Conservation (phyloP, 2,113 vertebrate species). For the Gasterosteus nipponicus region DNA sequence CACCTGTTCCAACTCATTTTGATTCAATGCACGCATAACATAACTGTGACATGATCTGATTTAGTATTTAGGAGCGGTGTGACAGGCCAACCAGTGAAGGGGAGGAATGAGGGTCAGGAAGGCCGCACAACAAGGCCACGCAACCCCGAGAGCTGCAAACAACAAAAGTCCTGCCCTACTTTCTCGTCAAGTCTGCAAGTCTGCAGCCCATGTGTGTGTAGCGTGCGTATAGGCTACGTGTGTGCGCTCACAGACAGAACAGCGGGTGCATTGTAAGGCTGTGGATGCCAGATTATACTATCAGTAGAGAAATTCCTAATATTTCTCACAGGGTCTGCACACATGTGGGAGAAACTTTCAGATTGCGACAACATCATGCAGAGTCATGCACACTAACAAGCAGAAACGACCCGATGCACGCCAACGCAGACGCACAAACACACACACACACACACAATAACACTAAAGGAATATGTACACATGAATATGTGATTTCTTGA, state of each 20-base stretch:
- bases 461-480: neutral
- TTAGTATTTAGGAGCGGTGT: conserved; percentile 12
- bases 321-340: conserved; percentile 58
- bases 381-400: neutral
- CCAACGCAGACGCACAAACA: neutral
- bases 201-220: conserved; percentile 2
- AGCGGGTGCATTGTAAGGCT: conserved; percentile 64
- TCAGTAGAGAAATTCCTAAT: conserved; percentile 74
- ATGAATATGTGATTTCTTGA: neutral
- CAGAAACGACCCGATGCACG: neutral
- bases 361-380: neutral
- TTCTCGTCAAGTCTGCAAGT: conserved; percentile 16
- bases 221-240: conserved; percentile 11
- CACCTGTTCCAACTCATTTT: conserved; percentile 65
- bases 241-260: conserved; percentile 43
- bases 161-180: conserved; percentile 13
- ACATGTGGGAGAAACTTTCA: conserved; percentile 50
- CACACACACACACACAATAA: neutral
- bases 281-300: conserved; percentile 70
- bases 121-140: conserved; percentile 39
- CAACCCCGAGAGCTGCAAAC: conserved; percentile 17
- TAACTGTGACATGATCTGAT: conserved; percentile 55
- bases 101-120: conserved; percentile 26
- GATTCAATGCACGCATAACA: conserved; percentile 51
- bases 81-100: conserved; percentile 33